Base-by-base conservation (phyloP, 2,888 invertebrate genomes). In the Nomada lathburiana region DNA sequence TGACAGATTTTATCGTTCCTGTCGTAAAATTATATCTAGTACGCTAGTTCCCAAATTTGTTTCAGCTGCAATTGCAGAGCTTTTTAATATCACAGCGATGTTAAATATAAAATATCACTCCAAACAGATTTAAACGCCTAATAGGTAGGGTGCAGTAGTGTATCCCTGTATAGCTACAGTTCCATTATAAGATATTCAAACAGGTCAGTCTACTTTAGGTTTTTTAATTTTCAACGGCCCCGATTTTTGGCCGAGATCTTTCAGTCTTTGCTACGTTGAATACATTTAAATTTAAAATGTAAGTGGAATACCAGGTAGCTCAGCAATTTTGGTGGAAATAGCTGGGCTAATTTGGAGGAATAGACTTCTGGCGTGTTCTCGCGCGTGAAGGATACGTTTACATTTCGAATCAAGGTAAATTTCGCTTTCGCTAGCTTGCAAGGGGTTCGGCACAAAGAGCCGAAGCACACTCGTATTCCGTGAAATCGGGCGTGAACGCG, bases 201-300 rank as follows among this genome's bases (percentile, higher is more conserved):
- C 2, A 55, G 55, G 20, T 55, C 55, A 55, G 20, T 55, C 11
- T n/a, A 20, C 55, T 55, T 55, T 55, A 55, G 10, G 55, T 23
- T 55, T 55, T 55, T 10, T 10, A 55, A 20, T 20, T 55, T 55
- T 55, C 55, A 20, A 11, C 20, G 10, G 20, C 23, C 20, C 20
- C 20, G 55, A 55, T 55, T 55, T 55, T 55, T 20, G 9, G 11
- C 9, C 16, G 11, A 55, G 20, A 20, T 20, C n/a, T n/a, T 47
- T 10, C 16, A 10, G 18, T 23, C 64, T 26, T 23, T 10, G 18
- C 23, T 26, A 47, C 16, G 18, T 64, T 16, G 64, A 47, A 64
- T 64, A 18, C 23, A 64, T 64, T 64, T 64, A 26, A 64, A 64
- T 64, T 64, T 47, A 23, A 64, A 64, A 26, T 42, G 18, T 0